Evolutionary conservation across 2,888 invertebrate species (phyloP), one percentile per base, ranked within the genome.

Genomic region (Zelleria hepariella): DNA sequence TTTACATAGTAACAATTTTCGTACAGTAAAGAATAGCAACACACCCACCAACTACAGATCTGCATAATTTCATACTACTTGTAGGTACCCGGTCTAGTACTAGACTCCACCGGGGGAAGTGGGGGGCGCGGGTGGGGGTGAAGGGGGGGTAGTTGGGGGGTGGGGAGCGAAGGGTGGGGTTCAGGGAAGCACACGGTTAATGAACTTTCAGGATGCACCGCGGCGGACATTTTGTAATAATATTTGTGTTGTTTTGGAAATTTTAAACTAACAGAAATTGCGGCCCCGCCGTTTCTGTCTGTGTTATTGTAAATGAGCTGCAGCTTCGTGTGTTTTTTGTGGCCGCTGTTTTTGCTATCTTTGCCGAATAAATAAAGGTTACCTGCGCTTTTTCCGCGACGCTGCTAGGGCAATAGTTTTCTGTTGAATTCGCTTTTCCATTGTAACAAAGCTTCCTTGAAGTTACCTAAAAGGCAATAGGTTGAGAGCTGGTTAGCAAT

Each of bases 151-250:
- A 15, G 32, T 15, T 42, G 15, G 32, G 32, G 55, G 55, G 55
- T 8, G 21, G 21, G 21, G 7, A 61, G 59, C 23, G 42, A 8
- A 24, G 24, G 47, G 24, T 47, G 54, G 21, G 61, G 61, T 64
- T 64, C 62, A 64, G 64, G 66, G 67, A 61, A 65, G 72, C 64
- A 65, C 59, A 68, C 65, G 82, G 80, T 78, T 81, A 84, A 85
- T 84, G 83, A 85, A 83, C 82, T 77, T 74, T 67, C 71, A 67
- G 77, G 75, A 82, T 79, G 78, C 79, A 77, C 69, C 74, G 70
- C 72, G 70, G 70, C 75, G 74, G 74, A 74, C 74, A 71, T 71
- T 71, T 71, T 47, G 72, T 74, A 75, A 78, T 78, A 77, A 81
- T 85, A 84, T 82, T 83, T 80, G 79, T 77, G 78, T 73, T 74